phyloP scores from a whole-genome alignment of 2,113 vertebrate species.

The Eolophus roseicapilla region DNA sequence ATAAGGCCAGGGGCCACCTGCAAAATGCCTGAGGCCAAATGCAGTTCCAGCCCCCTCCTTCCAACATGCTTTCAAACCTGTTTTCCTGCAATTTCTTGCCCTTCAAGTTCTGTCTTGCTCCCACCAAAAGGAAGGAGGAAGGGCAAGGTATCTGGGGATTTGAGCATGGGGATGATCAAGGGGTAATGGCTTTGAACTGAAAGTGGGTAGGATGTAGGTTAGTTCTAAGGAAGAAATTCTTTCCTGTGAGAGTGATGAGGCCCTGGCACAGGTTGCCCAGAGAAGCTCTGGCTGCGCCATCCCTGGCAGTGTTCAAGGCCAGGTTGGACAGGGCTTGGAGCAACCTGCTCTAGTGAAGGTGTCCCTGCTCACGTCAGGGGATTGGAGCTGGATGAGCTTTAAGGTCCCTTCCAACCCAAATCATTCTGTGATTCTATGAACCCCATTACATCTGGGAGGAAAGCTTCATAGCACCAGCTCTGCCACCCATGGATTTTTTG shows the following conservation, averaged over 20 bases:
- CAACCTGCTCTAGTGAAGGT: not conserved
- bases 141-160: not conserved
- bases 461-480: not conserved
- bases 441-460: not conserved
- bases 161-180: not conserved
- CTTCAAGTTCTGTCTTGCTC: not conserved
- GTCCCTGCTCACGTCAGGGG: not conserved
- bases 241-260: not conserved
- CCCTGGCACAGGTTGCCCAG: fast-evolving
- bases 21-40: not conserved
- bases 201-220: not conserved
- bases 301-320: not conserved
- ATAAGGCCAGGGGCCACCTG: not conserved
- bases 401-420: not conserved
- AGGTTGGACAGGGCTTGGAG: not conserved
- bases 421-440: not conserved
- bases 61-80: not conserved
- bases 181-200: not conserved
- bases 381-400: not conserved
- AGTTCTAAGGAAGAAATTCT: not conserved
- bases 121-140: not conserved
- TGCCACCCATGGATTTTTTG: not conserved
- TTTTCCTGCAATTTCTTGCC: not conserved
- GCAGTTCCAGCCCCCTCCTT: not conserved
- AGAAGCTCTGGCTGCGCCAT: not conserved